These are phyloP conservation scores for Conopomorpha cramerella DNA, from an alignment of 1,140 invertebrate genomes.

Conservation along the genomic window DNA sequence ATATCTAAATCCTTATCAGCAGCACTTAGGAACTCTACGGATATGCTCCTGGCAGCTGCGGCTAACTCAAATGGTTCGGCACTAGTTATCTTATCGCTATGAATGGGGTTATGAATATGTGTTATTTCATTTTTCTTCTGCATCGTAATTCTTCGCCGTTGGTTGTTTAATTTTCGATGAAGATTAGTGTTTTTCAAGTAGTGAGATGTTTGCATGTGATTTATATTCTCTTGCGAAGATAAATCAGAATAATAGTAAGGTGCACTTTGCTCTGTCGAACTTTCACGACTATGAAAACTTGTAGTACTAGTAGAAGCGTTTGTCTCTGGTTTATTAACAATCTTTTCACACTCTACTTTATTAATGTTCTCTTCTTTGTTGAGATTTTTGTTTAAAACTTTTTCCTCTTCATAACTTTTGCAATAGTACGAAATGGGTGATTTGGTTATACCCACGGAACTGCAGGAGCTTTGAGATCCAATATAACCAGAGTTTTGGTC, in stretches of 20 bases:
- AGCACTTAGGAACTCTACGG: constrained; percentile 68
- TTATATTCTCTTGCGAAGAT: constrained; percentile 59
- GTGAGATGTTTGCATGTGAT: constrained; percentile 40
- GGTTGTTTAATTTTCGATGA: constrained; percentile 69
- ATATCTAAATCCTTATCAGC: constrained; percentile 71
- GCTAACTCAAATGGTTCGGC: constrained; percentile 63
- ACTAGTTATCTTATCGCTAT: constrained; percentile 37
- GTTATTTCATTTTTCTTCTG: constrained; percentile 75
- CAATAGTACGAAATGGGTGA: constrained; percentile 53
- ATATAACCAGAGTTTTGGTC: constrained; percentile 19
- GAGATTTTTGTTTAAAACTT: constrained; percentile 34
- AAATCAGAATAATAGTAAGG: constrained; percentile 89
- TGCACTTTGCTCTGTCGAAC: constrained; percentile 65
- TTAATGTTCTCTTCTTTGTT: constrained; percentile 51
- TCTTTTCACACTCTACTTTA: constrained; percentile 46
- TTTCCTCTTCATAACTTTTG: constrained; percentile 46
- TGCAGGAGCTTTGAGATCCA: constrained; percentile 36
- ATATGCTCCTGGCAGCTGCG: constrained; percentile 67
- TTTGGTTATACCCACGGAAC: constrained; percentile 25
- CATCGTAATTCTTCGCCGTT: constrained; percentile 59
- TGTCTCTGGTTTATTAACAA: constrained; percentile 27
- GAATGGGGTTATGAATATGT: constrained; percentile 79
- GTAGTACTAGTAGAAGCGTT: constrained; percentile 31
- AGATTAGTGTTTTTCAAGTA: constrained; percentile 55
- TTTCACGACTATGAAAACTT: constrained; percentile 55